Base-by-base conservation (phyloP, 1,140 invertebrate genomes). In the Eubasilissa regina region DNA sequence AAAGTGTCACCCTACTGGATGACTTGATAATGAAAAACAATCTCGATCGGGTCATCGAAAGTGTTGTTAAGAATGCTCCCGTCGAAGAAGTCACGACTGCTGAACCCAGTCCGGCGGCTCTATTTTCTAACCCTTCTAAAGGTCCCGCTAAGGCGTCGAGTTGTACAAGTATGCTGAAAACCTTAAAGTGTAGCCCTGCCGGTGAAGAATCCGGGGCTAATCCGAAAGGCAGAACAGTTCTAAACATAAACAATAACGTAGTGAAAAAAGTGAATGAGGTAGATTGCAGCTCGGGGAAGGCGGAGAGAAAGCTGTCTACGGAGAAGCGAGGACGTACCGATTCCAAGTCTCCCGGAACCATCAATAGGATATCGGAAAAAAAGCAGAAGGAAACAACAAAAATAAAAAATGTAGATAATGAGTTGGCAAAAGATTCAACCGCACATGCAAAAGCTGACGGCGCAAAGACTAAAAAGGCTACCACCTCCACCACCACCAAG, bases 21-120 rank as follows among this genome's bases (percentile, higher is more conserved):
- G 89, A 89, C 84, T 84, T 91, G 51, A 86, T 91, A 58, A 86
- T 87, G 66, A 91, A 90, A 85, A 91, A 91, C 81, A 91, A 88
- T 83, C 87, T 91, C 21, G 90, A 92, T 73, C 85, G 88, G 77
- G 85, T 87, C 3, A 87, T 87, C 55, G 87, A 88, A 76, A 85
- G 84, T 83, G 87, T 87, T 10, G 83, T 87, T 12, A 80, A 80
- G 48, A 83, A 76, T 75, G 72, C 19, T 79, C 55, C 72, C 6
- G 60, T 13, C 73, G 85, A 84, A 45, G 70, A 35, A 76, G 84
- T 84, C 43, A 84, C 79, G 19, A 76, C 21, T 53, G 21, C 83
- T 66, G 84, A 86, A 64, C 60, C 87, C 53, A 87, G 88, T 83
- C 88, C 88, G 35, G 87, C 87, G 1, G 86, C 87, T 80, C 78